Percentiles rank a stretch among this genome's conserved stretches.
These are phyloP conservation scores for Rhinoptilus africanus DNA, from an alignment of 2,113 vertebrate species.

Conservation along the genomic window DNA sequence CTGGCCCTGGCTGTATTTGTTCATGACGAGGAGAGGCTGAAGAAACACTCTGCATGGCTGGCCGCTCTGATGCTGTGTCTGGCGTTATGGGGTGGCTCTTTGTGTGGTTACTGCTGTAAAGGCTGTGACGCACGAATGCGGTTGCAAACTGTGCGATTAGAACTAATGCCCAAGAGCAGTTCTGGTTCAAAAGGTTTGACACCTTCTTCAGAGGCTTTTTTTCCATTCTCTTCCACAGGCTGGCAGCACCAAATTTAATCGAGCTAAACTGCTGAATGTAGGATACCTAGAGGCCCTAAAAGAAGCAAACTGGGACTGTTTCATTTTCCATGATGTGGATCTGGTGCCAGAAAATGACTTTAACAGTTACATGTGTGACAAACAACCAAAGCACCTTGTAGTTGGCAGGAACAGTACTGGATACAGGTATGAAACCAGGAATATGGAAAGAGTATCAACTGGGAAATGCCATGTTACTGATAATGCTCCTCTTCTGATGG, in stretches of 20 bases:
- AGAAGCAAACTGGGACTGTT: constrained; percentile 91
- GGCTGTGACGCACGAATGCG: fast-evolving
- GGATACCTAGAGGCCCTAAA: constrained; percentile 94
- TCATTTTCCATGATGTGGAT: constrained; percentile 97
- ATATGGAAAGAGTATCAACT: not conserved
- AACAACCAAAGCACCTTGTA: constrained; percentile 92
- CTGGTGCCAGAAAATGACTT: constrained; percentile 93
- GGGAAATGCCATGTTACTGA: not conserved
- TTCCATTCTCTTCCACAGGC: constrained; percentile 72
- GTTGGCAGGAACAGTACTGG: constrained; percentile 94
- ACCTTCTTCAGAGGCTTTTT: not conserved
- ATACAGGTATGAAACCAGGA: constrained; percentile 83
- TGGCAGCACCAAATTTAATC: constrained; percentile 88
- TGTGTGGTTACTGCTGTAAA: not conserved
- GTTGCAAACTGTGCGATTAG: fast-evolving
- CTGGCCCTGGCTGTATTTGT: not conserved
- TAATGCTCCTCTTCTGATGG: not conserved
- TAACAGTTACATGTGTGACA: constrained; percentile 88
- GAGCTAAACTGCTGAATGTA: constrained; percentile 93
- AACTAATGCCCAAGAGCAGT: not conserved
- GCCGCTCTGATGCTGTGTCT: not conserved
- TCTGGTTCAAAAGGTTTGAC: not conserved
- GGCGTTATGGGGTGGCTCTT: fast-evolving
- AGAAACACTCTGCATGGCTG: not conserved
- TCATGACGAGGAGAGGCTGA: not conserved